Evolutionary conservation across 2,888 invertebrate genomes (phyloP).

Genomic region (Lepidocyrtoides sp.): DNA sequence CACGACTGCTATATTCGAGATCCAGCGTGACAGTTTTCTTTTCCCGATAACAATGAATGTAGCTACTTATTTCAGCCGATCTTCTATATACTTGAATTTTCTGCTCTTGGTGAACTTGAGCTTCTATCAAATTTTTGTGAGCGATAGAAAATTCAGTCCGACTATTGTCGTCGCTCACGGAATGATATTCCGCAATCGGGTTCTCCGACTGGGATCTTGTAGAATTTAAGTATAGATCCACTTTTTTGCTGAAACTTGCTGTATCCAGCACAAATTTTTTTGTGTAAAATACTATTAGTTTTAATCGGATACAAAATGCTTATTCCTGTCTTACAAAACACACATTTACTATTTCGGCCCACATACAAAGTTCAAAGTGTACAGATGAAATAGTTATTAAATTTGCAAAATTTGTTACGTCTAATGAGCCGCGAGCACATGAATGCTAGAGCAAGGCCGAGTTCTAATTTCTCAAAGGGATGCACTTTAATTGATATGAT

Average conservation of each 20-base stretch:
- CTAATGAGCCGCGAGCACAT: conserved; percentile 13
- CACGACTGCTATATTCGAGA: conserved; percentile 70
- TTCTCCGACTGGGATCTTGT: not conserved
- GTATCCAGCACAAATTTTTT: not conserved
- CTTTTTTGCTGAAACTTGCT: not conserved
- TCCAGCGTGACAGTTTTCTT: conserved; percentile 64
- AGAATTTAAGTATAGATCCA: not conserved
- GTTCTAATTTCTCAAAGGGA: conserved; percentile 35
- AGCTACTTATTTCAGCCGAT: not conserved
- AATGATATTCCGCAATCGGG: not conserved
- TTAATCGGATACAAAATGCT: not conserved
- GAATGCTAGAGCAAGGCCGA: not conserved
- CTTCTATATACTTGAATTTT: not conserved
- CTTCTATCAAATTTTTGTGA: not conserved
- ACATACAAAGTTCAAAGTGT: not conserved
- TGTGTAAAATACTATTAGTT: not conserved
- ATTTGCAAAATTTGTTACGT: conserved; percentile 15
- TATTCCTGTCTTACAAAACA: not conserved
- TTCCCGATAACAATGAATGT: not conserved
- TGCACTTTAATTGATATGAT: conserved; percentile 42
- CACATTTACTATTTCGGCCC: not conserved
- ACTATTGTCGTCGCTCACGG: not conserved
- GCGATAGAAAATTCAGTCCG: not conserved
- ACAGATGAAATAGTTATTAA: conserved; percentile 11
- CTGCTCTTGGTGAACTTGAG: not conserved